A percentile compares a stretch with the other conserved stretches of the same genome.
Conservation (phyloP, 2,797 vertebrate species). For the Acanthurus leucopareius region DNA sequence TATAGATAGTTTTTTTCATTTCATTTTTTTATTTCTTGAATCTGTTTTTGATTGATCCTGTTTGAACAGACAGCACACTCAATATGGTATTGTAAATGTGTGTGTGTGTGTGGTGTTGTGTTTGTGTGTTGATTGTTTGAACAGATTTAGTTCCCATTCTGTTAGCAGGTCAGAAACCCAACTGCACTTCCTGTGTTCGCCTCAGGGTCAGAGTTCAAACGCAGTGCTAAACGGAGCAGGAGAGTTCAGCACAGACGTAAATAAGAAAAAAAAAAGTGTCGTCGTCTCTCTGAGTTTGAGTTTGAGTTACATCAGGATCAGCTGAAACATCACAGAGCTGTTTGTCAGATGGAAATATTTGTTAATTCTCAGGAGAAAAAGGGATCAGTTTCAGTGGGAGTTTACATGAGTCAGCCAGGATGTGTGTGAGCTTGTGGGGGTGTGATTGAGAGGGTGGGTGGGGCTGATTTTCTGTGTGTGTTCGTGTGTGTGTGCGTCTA, state of each 20-base stretch:
- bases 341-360: conserved; percentile 25
- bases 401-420: conserved; percentile 74
- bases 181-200: conserved; percentile 7
- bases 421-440: conserved; percentile 63
- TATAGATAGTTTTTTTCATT: no score
- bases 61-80: background rate
- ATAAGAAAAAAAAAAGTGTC: background rate
- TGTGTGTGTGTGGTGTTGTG: background rate
- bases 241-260: background rate
- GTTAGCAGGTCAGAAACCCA: conserved; percentile 6
- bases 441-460: conserved; percentile 61
- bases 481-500: conserved; percentile 9
- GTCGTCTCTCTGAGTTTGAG: background rate
- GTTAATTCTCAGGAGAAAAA: background rate
- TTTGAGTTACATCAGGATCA: background rate
- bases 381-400: conserved; percentile 48
- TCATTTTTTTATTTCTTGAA: background rate
- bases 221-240: conserved; percentile 7
- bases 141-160: conserved; percentile 18
- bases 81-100: background rate
- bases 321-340: background rate
- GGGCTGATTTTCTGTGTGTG: conserved; percentile 36
- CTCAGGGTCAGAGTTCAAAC: conserved; percentile 44
- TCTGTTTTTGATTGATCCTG: background rate
- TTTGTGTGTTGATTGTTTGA: background rate